Conservation (phyloP, 2,113 vertebrate species). For the Malurus melanocephalus region DNA sequence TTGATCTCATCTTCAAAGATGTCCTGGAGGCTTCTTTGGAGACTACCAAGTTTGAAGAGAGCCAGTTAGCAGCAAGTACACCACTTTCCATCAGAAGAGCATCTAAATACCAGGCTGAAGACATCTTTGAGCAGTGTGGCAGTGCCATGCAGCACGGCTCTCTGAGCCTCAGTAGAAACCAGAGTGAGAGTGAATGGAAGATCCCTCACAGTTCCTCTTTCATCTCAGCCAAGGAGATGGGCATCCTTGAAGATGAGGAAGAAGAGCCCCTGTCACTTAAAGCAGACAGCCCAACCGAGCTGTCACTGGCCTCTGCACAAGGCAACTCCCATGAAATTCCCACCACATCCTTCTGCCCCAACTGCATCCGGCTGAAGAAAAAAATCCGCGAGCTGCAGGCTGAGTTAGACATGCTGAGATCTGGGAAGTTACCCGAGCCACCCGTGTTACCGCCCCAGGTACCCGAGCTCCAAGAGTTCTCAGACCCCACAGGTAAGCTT, state of each 20-base stretch:
- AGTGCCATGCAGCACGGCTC: conserved; percentile 23
- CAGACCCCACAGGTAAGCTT: conserved; percentile 87
- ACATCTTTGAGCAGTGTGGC: conserved; percentile 66
- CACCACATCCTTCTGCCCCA: conserved; percentile 92
- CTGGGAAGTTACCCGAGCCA: conserved; percentile 73
- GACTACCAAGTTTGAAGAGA: conserved; percentile 71
- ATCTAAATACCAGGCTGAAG: conserved; percentile 69
- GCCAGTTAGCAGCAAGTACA: conserved; percentile 70
- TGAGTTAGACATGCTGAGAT: conserved; percentile 85
- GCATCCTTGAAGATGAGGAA: conserved; percentile 69
- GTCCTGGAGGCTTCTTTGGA: conserved; percentile 89
- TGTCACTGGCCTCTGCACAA: conserved; percentile 60
- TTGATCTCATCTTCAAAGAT: conserved; percentile 93
- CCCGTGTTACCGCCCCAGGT: conserved; percentile 73
- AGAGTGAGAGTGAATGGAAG: conserved; percentile 72
- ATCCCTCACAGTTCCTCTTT: conserved; percentile 51
- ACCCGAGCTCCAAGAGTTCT: conserved; percentile 83
- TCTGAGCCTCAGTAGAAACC: conserved; percentile 61
- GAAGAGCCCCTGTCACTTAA: conserved; percentile 77
- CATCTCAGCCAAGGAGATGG: conserved; percentile 60
- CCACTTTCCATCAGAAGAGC: conserved; percentile 71
- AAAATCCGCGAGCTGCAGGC: conserved; percentile 92
- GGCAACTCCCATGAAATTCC: conserved; percentile 76
- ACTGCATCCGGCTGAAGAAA: conserved; percentile 90
- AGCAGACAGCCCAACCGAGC: conserved; percentile 80